phyloP scores from a whole-genome alignment of 2,113 vertebrate species.

The Neodon shergylaensis region DNA sequence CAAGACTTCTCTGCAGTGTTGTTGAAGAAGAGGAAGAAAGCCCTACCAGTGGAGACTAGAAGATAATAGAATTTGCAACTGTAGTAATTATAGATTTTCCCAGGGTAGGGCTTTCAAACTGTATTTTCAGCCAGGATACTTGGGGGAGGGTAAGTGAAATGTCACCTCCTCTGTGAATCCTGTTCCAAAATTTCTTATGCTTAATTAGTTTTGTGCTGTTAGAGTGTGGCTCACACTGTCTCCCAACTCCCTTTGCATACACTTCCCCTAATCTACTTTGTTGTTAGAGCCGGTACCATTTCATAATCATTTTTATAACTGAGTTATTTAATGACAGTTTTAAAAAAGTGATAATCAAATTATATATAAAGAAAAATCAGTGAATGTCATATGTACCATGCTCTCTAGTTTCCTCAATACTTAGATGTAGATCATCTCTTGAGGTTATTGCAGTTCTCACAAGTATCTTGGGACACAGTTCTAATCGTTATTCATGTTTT shows the following conservation, averaged over 20 bases:
- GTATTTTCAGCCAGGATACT: neutral
- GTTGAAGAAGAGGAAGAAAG: neutral
- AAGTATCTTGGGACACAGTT: neutral
- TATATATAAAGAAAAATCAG: neutral
- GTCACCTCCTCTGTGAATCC: neutral
- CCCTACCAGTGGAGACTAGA: neutral
- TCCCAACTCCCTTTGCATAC: neutral
- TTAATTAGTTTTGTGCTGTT: neutral
- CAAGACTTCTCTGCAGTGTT: fast-evolving
- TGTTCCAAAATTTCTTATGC: neutral
- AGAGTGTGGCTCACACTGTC: neutral
- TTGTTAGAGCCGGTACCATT: neutral
- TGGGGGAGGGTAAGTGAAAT: neutral
- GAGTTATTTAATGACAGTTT: constrained; percentile 14
- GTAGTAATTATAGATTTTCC: neutral
- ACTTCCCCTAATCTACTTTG: neutral
- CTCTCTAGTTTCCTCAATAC: neutral
- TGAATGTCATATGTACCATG: neutral
- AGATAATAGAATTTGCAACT: neutral
- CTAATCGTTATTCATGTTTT: constrained; percentile 41
- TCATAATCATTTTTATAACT: constrained; percentile 17
- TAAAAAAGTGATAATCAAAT: neutral
- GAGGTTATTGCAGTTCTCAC: constrained; percentile 28
- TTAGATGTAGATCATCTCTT: constrained; percentile 2
- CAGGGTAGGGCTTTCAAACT: neutral